Evolutionary conservation across 2,797 vertebrate genomes (phyloP), one percentile per base, ranked within the genome.

Genomic region (Tympanoctomys barrerae): DNA sequence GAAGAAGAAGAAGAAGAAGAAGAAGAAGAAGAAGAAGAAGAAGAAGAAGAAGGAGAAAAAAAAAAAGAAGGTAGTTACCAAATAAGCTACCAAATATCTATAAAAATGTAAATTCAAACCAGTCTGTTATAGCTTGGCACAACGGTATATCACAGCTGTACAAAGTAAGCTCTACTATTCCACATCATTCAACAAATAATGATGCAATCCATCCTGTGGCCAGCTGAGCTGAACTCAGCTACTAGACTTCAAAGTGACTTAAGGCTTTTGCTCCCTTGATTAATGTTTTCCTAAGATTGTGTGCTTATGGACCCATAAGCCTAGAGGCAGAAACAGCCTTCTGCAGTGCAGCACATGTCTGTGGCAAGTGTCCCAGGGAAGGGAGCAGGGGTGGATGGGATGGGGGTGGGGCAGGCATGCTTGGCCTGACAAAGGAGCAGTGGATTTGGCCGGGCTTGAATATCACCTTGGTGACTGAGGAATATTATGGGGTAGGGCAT

Each of bases 31-130:
- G 39, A 39, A 4, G 39, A 39, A 39, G 39, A 4, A 4, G 39
- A 39, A 42, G 42, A 13, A 13, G 14, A 54, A 54, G 52, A 3
- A 54, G 42, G 13, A 54, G 52, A 54, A 13, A 54, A 54, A 54
- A 54, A 12, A 54, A 54, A 54, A 54, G 54, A 54, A 59, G 16
- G 57, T 18, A 49, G 46, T 7, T 49, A 49, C 49, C 49, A 49
- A 49, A 49, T 49, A 49, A 89, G 52, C 54, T 70, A 66, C 16
- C 75, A 85, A 66, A 75, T 57, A 87, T 71, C 42, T 82, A 24
- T 61, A 62, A 92, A 93, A 95, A 75, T 10, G 18, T 79, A 82
- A 89, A 83, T 86, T 85, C 14, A 52, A 94, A 94, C 90, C 16
- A 87, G 18, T 21, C 22, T 75, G 49, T 75, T 33, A 16, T 73